Base-by-base conservation (phyloP, 2,113 vertebrate genomes). In the Cnemophilus loriae region DNA sequence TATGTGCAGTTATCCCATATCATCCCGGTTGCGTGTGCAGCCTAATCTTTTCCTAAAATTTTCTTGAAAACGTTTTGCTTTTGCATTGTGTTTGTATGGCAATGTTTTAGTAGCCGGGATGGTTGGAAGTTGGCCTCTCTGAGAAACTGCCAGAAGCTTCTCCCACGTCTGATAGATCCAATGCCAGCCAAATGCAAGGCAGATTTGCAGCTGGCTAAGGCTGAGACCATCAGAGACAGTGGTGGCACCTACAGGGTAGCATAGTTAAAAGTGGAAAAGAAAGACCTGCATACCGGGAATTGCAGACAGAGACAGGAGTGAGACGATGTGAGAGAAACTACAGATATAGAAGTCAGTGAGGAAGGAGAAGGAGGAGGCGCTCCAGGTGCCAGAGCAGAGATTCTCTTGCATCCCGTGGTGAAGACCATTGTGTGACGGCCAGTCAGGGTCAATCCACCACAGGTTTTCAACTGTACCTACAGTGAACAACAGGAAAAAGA, bases 171-270 rank as follows among this genome's bases (percentile, higher is more conserved):
- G 12, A 32, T 1, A 18, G 55, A 18, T 20, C 9, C 47, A 76
- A 9, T 27, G 24, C 10, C 24, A 60, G n/a, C 20, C 22, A 60
- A 19, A 11, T 7, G 14, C 41, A 47, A 69, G 11, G 76, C 1
- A 32, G 21, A 23, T 61, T n/a, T 1, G 0, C 11, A 39, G 13
- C 47, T 55, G 41, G 17, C 15, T 55, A 23, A 35, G 47, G 28
- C 28, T 30, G 13, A 60, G 46, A 6, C 23, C 12, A 16, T 35
- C 1, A 1, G 26, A 0, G 1, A 20, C 18, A 55, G 21, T 16
- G 35, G 18, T 49, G 22, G 14, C 22, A 49, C 7, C 17, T 55
- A 22, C 22, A 32, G 7, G 21, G 16, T 42, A 32, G 18, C 2
- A 4, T 2, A 28, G 3, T 5, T 42, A 37, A 70, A 55, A 63